Evolutionary conservation across 1,140 invertebrate genomes (phyloP), one percentile per base, ranked within the genome.

Genomic region (Druon quercuslanigerum): DNA sequence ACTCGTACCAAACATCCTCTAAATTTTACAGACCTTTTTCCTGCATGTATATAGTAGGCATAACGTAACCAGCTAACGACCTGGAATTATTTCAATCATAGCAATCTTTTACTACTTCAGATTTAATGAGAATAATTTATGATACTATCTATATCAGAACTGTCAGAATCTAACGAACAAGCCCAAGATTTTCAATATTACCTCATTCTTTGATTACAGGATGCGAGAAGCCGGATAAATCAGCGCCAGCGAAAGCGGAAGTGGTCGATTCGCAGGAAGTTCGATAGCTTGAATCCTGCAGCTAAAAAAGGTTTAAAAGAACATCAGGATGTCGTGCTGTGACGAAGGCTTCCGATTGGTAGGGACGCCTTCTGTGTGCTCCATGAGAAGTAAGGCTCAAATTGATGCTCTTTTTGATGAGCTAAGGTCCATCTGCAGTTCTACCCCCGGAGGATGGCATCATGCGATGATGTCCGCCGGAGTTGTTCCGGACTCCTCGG

Each of bases 401-500:
- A 97, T 97, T 82, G 96, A 97, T 90, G 94, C 95, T 5, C 94
- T 97, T 86, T 97, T 97, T 87, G 95, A 96, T 80, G 95, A 96
- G 51, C 79, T 84, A 51, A 40, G 87, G 72, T 91, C 90, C 20
- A 82, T 90, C 9, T 90, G 87, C 83, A 90, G 90, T 46, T 90
- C 89, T 2, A 89, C 79, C 8, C 76, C 87, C 46, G 83, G 83
- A 12, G 87, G 85, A 0, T 90, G 86, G 85, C 88, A 85, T 73
- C 80, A 83, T 16, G 71, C 82, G 19, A 79, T 74, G n/a, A 78
- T 82, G 50, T 60, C 74, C 12, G 14, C 76, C 5, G 73, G 85
- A 77, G 14, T 75, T 78, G 82, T 84, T 51, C 73, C 84, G 54
- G 82, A 78, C 56, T 50, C 73, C 13, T 82, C 84, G 6, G 84